Evolutionary conservation across 2,113 vertebrate species (phyloP).

Genomic region (Rousettus leschenaultii): DNA sequence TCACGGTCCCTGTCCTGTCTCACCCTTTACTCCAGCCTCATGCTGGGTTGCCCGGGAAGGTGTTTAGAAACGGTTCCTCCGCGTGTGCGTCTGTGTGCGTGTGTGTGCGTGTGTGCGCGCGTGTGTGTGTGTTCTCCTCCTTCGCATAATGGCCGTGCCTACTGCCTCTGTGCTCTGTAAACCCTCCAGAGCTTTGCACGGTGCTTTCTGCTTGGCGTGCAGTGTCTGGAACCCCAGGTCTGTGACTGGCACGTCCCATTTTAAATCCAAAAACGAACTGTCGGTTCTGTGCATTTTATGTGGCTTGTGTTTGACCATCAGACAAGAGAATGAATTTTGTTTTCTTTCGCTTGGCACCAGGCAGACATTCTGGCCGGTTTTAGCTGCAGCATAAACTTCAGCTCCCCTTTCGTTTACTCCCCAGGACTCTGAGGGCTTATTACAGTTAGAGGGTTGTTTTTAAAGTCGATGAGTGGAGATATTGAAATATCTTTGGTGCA

Average conservation of each 20-base stretch:
- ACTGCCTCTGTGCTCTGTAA: not conserved
- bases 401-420: not conserved
- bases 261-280: not conserved
- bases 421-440: not conserved
- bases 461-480: not conserved
- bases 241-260: not conserved
- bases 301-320: slow-evolving; percentile 37
- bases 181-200: not conserved
- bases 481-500: slow-evolving; percentile 30
- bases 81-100: not conserved
- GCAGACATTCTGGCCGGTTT: slow-evolving; percentile 28
- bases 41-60: not conserved
- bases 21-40: not conserved
- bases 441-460: not conserved
- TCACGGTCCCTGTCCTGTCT: not conserved
- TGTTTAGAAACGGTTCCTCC: not conserved
- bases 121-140: not conserved
- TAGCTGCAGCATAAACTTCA: slow-evolving; percentile 30
- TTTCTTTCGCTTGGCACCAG: slow-evolving; percentile 50
- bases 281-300: not conserved
- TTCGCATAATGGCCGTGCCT: not conserved
- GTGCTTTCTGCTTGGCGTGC: not conserved
- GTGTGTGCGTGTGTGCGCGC: not conserved
- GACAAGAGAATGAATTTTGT: slow-evolving; percentile 46
- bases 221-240: not conserved